phyloP scores from a whole-genome alignment of 92 coral and sea anemone species.

The Phenganax subtilis region DNA sequence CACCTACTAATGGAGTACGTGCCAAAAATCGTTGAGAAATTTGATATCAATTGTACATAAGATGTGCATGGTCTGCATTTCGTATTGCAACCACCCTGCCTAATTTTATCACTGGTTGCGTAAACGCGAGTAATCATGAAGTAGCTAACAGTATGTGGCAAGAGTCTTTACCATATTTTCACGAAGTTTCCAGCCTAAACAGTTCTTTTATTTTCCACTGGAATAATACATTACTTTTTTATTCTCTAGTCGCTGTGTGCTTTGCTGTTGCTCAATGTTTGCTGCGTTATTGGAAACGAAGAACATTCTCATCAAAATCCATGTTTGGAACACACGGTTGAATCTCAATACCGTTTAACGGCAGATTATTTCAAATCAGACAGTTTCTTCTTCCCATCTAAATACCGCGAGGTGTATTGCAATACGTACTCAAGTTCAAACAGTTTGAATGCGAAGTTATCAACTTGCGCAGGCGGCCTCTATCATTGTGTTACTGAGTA shows the following conservation, averaged over 20 bases:
- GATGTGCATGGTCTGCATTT: not conserved
- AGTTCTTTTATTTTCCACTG: not conserved
- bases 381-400: not conserved
- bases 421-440: slow-evolving; percentile 13
- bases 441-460: not conserved
- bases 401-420: slow-evolving; percentile 3
- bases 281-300: not conserved
- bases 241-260: not conserved
- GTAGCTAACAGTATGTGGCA: too few relatives aligned
- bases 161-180: not conserved
- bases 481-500: slow-evolving; percentile 22
- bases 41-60: not conserved
- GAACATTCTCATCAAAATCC: slow-evolving; percentile 9
- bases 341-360: not conserved
- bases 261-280: not conserved
- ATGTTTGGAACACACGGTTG: slow-evolving; percentile 2
- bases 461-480: slow-evolving; percentile 32
- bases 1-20: not conserved
- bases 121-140: not conserved
- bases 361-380: slow-evolving; percentile 9
- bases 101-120: not conserved
- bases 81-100: not conserved
- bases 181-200: not conserved
- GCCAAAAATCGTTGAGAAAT: not conserved
- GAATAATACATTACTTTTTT: not conserved